Percentiles rank a stretch among this genome's conserved stretches.
Evolutionary conservation across 2,797 vertebrate genomes (phyloP).

Genomic region (Corythornis leucogaster): DNA sequence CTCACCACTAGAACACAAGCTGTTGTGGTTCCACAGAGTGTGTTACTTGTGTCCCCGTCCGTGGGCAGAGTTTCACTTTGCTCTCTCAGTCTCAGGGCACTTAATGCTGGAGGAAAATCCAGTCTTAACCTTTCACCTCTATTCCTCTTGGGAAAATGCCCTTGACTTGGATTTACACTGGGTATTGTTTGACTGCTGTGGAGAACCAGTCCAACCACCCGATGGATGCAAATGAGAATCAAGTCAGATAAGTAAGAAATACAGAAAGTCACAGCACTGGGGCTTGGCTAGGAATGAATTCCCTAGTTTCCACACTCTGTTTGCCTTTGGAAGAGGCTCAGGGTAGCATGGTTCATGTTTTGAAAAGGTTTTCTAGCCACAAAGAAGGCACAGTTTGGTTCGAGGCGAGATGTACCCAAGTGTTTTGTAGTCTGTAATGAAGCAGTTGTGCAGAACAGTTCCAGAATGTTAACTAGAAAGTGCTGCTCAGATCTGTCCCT

Average conservation of each 20-base stretch:
- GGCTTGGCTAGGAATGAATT: neutral
- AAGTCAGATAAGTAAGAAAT: neutral
- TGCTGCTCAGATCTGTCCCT: neutral
- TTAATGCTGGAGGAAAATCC: neutral
- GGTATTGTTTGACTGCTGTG: neutral
- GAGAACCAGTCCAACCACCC: slow-evolving; percentile 35
- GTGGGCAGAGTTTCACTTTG: neutral
- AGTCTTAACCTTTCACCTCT: slow-evolving; percentile 2
- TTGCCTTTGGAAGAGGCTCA: neutral
- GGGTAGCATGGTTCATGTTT: accelerated
- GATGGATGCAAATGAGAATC: neutral
- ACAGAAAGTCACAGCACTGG: accelerated
- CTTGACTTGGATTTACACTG: neutral
- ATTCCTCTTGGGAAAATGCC: slow-evolving; percentile 3
- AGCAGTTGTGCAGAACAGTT: neutral
- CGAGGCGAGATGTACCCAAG: too few species aligned
- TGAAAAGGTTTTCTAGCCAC: neutral
- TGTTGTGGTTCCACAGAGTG: accelerated
- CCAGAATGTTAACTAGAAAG: neutral
- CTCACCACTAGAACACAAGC: neutral
- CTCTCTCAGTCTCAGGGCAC: neutral
- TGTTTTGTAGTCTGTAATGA: neutral
- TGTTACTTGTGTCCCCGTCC: neutral
- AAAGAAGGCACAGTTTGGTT: neutral
- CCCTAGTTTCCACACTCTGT: neutral